Conservation (phyloP, 2,888 invertebrate species). For the Meta bourneti region DNA sequence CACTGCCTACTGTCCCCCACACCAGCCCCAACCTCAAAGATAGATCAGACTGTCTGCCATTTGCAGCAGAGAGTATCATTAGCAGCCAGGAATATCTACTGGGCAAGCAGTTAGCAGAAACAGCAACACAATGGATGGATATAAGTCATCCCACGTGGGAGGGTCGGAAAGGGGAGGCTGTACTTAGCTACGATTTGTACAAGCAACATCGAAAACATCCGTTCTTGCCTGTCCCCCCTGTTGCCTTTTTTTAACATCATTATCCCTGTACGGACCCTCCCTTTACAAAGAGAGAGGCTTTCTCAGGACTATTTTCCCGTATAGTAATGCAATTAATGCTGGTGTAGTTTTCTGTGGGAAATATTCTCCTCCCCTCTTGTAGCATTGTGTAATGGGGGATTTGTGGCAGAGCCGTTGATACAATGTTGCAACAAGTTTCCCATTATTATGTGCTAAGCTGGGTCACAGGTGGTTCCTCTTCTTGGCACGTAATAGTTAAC, state of each 20-base stretch:
- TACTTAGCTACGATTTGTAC: conserved; percentile 69
- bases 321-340: conserved; percentile 59
- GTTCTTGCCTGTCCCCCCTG: conserved; percentile 19
- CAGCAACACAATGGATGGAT: conserved; percentile 65
- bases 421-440: conserved; percentile 48
- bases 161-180: conserved; percentile 30
- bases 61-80: conserved; percentile 70
- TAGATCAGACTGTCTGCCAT: conserved; percentile 60
- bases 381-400: conserved; percentile 49
- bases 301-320: conserved; percentile 11
- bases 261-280: conserved; percentile 37
- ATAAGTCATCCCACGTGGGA: conserved; percentile 46
- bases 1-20: not conserved
- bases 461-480: conserved; percentile 28
- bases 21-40: conserved; percentile 22
- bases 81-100: conserved; percentile 57
- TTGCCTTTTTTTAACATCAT: conserved; percentile 60
- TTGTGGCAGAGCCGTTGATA: not conserved
- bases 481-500: conserved; percentile 4
- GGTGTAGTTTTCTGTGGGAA: conserved; percentile 57
- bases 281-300: conserved; percentile 26
- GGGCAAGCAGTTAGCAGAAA: conserved; percentile 52
- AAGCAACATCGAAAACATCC: conserved; percentile 74
- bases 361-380: conserved; percentile 32
- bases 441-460: conserved; percentile 43